Evolutionary conservation across 2,888 invertebrate species (phyloP).

Genomic region (Encarsia formosa): DNA sequence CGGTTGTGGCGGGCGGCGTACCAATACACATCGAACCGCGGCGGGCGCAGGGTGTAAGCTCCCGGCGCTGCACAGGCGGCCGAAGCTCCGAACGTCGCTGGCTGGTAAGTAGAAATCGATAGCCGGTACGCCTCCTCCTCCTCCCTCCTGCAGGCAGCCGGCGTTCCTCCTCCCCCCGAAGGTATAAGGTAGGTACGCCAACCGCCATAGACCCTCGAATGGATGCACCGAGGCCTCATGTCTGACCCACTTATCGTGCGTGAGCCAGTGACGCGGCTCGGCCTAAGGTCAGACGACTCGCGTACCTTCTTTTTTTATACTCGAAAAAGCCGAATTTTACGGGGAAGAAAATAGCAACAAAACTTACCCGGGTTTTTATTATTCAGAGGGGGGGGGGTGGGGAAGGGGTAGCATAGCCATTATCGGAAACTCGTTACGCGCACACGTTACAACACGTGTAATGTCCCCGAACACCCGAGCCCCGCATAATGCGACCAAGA

Average conservation of each 20-base stretch:
- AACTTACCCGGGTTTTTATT: not conserved
- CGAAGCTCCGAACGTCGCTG: too few species aligned
- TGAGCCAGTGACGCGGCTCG: not conserved
- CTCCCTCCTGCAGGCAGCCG: not conserved
- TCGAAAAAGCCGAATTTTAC: too few species aligned
- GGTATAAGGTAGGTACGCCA: too few species aligned
- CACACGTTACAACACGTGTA: slow-evolving; percentile 30
- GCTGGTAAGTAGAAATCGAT: slow-evolving; percentile 34
- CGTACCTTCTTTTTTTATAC: too few species aligned
- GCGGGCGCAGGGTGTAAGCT: slow-evolving; percentile 27
- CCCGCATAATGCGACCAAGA: too few species aligned
- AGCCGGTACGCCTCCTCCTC: slow-evolving; percentile 18
- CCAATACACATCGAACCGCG: too few species aligned
- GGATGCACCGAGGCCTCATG: not conserved
- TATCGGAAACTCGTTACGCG: slow-evolving; percentile 52
- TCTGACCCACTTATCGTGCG: not conserved
- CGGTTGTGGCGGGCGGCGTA: too few species aligned
- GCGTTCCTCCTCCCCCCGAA: not conserved
- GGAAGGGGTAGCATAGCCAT: slow-evolving; percentile 36
- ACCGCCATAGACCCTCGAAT: too few species aligned
- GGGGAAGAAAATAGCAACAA: too few species aligned
- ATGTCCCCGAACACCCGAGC: slow-evolving; percentile 14
- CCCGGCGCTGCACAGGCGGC: not conserved
- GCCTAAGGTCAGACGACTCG: not conserved
- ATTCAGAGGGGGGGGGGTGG: not conserved